These are phyloP conservation scores for Triplophysa bombifrons DNA, from an alignment of 2,797 vertebrate species.

Conservation along the genomic window DNA sequence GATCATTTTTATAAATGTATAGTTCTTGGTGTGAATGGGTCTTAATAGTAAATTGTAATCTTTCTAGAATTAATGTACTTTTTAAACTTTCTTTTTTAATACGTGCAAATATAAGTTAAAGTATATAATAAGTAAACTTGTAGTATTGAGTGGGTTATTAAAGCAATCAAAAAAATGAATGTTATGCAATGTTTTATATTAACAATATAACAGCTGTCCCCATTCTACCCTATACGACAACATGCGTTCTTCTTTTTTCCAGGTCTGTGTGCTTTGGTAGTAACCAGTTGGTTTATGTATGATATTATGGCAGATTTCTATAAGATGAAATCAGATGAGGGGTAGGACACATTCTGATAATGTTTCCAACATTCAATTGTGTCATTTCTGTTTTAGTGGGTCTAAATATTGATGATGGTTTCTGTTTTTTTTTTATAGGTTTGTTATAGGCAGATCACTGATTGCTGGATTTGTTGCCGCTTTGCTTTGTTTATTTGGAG, in stretches of 20 bases:
- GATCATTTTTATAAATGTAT: no score
- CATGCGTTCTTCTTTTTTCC: neutral
- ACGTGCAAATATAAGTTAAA: no score
- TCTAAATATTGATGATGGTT: neutral
- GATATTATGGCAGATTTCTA: constrained; percentile 57
- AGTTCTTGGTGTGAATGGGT: no score
- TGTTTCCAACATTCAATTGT: neutral
- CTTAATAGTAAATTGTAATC: no score
- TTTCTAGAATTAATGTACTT: no score
- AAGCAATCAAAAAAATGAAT: no score
- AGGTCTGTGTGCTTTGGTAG: constrained; percentile 68
- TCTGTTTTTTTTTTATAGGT: constrained; percentile 68
- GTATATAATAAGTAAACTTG: no score
- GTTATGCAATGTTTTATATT: no score
- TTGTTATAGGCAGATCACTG: constrained; percentile 87
- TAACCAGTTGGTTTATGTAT: constrained; percentile 72
- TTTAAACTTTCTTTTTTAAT: no score
- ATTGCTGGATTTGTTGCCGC: constrained; percentile 88
- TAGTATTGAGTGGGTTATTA: no score
- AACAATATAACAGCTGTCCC: neutral
- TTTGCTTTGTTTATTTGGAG: constrained; percentile 82
- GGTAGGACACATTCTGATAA: constrained; percentile 11
- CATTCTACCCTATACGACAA: neutral
- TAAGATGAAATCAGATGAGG: neutral
- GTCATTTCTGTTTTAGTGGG: neutral